phyloP scores from a whole-genome alignment of 2,797 vertebrate genomes.

The Cyclopterus lumpus region DNA sequence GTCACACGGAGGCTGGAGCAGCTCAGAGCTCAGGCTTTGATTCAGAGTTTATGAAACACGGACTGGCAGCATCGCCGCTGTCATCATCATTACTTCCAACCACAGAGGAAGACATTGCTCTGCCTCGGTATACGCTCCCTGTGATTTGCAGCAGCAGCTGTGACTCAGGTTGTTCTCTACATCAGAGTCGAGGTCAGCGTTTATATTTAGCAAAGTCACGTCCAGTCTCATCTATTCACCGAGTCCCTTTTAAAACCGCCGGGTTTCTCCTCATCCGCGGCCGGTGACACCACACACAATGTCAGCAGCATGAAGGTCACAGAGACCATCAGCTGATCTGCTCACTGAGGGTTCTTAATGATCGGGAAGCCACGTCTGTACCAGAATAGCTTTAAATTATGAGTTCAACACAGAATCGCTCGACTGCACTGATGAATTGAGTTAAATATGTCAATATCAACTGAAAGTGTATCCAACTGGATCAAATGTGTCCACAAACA shows the following conservation, averaged over 20 bases:
- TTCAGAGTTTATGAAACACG: not conserved
- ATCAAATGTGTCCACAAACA: too few relatives aligned
- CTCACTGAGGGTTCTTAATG: not conserved
- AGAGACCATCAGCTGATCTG: not conserved
- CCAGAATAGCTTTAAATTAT: not conserved
- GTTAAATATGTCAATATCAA: not conserved
- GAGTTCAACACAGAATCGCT: not conserved
- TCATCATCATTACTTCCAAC: slow-evolving; percentile 8
- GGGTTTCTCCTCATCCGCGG: not conserved
- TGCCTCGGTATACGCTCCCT: not conserved
- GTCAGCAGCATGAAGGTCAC: not conserved
- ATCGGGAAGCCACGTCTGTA: not conserved
- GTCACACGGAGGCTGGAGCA: not conserved
- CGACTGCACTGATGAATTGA: too few relatives aligned
- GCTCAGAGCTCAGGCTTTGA: not conserved
- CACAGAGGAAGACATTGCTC: not conserved
- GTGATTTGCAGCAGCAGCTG: slow-evolving; percentile 1
- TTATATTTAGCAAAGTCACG: slow-evolving; percentile 26
- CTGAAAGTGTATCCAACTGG: not conserved
- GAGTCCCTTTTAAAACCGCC: slow-evolving; percentile 13
- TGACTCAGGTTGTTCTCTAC: slow-evolving; percentile 43
- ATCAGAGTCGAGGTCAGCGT: slow-evolving; percentile 14
- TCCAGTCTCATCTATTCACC: slow-evolving; percentile 32
- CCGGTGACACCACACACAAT: not conserved
- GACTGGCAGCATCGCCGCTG: not conserved